phyloP scores from a whole-genome alignment of 2,797 vertebrate genomes.

The Crocodylus rhombifer region DNA sequence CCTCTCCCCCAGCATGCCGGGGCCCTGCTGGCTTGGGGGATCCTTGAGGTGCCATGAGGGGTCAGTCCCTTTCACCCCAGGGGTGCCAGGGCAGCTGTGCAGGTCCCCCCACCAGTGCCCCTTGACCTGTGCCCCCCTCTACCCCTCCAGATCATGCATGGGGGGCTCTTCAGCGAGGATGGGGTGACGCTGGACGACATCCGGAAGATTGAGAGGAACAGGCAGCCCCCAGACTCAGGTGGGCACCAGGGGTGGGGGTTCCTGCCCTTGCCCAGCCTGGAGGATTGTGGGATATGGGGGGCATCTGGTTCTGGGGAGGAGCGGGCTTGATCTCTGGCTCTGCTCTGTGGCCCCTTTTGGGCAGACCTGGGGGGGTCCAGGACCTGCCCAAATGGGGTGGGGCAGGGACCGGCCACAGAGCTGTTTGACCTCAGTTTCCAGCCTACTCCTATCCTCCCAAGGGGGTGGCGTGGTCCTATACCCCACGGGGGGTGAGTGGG shows the following conservation, averaged over 20 bases:
- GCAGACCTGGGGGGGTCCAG: background rate
- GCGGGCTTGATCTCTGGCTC: too few species aligned
- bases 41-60: too few species aligned
- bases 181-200: slow-evolving; percentile 93
- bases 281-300: background rate
- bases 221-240: slow-evolving; percentile 96
- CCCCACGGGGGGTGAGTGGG: background rate
- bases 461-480: background rate
- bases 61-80: too few species aligned
- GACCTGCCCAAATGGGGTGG: background rate
- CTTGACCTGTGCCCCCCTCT: background rate
- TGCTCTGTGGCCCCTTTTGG: too few species aligned
- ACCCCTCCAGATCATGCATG: slow-evolving; percentile 91
- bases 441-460: background rate
- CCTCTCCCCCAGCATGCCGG: too few species aligned
- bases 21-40: too few species aligned
- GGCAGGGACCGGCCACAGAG: too few species aligned
- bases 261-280: background rate
- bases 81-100: background rate
- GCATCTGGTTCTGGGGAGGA: background rate
- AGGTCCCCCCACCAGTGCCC: background rate
- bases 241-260: background rate
- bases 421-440: too few species aligned
- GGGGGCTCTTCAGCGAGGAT: slow-evolving; percentile 95
- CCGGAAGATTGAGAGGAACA: slow-evolving; percentile 93